Base-by-base conservation (phyloP, 2,797 vertebrate genomes). In the Darevskia mixta region DNA sequence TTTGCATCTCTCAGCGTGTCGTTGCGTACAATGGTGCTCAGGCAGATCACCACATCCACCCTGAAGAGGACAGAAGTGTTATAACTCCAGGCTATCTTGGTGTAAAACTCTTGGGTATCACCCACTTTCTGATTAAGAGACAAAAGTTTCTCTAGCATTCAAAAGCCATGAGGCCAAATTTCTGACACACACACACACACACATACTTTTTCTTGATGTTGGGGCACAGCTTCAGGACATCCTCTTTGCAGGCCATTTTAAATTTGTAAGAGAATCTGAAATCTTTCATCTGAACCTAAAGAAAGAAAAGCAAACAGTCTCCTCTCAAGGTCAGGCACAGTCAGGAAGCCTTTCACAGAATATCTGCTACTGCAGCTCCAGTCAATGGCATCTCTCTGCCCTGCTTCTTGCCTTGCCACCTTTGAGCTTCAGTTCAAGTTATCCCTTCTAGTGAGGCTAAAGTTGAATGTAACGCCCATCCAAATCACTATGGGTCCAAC, bases 231-330 rank as follows among this genome's bases (percentile, higher is more conserved):
- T 99, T 99, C 93, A 99, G 97, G 75, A 99, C 98, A 6, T 99
- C 99, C 88, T 99, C 99, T 94, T 99, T 99, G 96, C 99, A 99
- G 80, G 99, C 99, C 90, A 99, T 99, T 97, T 99, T 99, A 93
- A 99, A 99, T 95, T 99, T 99, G 96, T 99, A 99, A 0, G 99
- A 99, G 95, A 99, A 99, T 27, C 98, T 97, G 90, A 99, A 99
- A 94, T 99, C 99, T 96, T 99, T 99, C 97, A 99, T 99, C 92
- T 99, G 99, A 88, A 99, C 97, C 99, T 99, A 93, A 91, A 88
- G 83, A 87, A 25, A 85, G 86, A 88, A 79, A 87, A 87, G 86
- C 73, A 72, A 73, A 93, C 80, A 77, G 85, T 77, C 18, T 82
- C 38, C 11, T 20, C 43, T 61, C n/a, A 83, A 79, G 17, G 1